Evolutionary conservation across 2,888 invertebrate species (phyloP), one percentile per base, ranked within the genome.

Genomic region (Chelonus formosanus): DNA sequence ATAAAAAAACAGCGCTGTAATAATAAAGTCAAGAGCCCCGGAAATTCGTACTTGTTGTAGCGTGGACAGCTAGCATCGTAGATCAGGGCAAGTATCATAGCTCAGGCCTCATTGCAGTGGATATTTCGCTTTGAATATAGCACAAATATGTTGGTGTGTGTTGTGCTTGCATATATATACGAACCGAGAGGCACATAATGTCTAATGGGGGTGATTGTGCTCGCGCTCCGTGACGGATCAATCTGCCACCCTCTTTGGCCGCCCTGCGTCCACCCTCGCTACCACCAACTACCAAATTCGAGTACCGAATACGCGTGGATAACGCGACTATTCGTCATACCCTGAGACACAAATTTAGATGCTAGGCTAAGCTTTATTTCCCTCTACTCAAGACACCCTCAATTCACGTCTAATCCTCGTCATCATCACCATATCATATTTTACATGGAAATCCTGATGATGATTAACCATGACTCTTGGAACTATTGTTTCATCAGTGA

Each of bases 131-230:
- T 58, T 47, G 58, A 45, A 45, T 44, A 58, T 45, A 44, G 32
- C 58, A 34, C 45, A 20, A 36, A 60, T 50, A 35, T 60, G 36
- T 50, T 10, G 20, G 20, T 40, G 35, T 50, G 40, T 52, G 20
- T 59, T n/a, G 45, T 66, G 58, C 59, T 59, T 65, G 53, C 63
- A 54, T 61, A 63, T 55, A 63, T 61, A 36, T 6, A 58, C 45
- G 59, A 74, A 71, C 77, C 70, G 77, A 78, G 76, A 80, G 78
- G 81, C 79, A 78, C 80, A 80, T 82, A 83, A 82, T 83, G 83
- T 80, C 80, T 83, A 83, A 82, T 82, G 82, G 83, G 82, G 83
- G 81, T 80, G 81, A 82, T 82, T 83, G 83, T 82, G 82, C 80
- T 81, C 83, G 78, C 76, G 75, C 76, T 78, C 81, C 82, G 81